These are phyloP conservation scores for Etheostoma spectabile DNA, from an alignment of 2,113 vertebrate species.

Conservation along the genomic window DNA sequence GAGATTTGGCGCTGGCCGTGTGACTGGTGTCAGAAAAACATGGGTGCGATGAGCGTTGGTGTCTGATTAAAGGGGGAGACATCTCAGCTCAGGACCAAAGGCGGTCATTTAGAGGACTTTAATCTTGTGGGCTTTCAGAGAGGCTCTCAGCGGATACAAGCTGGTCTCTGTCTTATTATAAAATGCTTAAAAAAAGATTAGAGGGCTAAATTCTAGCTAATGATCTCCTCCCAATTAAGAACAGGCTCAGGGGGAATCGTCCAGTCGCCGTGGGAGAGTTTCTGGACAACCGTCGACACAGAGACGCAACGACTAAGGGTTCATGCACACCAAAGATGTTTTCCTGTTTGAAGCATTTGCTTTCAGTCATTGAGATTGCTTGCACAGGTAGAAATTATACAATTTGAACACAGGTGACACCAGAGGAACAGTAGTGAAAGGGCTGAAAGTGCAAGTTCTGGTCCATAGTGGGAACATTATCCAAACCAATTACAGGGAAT, in stretches of 20 bases:
- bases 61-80: constrained; percentile 64
- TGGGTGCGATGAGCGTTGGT: constrained; percentile 40
- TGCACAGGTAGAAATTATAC: not conserved
- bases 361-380: constrained; percentile 11
- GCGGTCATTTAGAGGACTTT: constrained; percentile 77
- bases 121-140: constrained; percentile 60
- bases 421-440: constrained; percentile 14
- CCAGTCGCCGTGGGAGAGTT: constrained; percentile 12
- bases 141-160: constrained; percentile 59
- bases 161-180: constrained; percentile 70
- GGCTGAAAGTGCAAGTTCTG: constrained; percentile 36
- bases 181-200: constrained; percentile 75
- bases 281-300: constrained; percentile 31
- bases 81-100: constrained; percentile 55
- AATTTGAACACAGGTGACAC: constrained; percentile 14
- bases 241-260: constrained; percentile 52
- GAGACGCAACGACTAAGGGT: constrained; percentile 20
- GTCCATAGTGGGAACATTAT: constrained; percentile 37
- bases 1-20: not conserved
- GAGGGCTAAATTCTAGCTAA: constrained; percentile 57
- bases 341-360: constrained; percentile 12
- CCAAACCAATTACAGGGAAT: constrained; percentile 52
- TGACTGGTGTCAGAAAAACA: constrained; percentile 52
- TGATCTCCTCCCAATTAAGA: constrained; percentile 76
- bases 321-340: not conserved